These are phyloP conservation scores for Rhegmatorhina hoffmannsi DNA, from an alignment of 2,113 vertebrate genomes.

Conservation along the genomic window DNA sequence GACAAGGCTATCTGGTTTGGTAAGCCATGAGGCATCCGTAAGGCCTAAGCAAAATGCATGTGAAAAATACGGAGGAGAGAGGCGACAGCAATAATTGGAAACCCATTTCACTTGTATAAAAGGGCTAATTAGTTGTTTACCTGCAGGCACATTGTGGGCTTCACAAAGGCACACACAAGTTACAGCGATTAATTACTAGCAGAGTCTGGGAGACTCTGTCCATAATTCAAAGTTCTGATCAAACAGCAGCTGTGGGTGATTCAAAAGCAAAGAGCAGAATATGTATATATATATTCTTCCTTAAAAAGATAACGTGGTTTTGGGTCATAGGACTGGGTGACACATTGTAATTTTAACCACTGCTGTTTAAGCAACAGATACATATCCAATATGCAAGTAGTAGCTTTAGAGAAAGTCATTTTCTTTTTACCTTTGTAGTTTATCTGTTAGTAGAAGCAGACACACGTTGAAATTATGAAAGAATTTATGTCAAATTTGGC, in stretches of 20 bases:
- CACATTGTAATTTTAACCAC: neutral
- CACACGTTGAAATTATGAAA: neutral
- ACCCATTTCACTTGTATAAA: neutral
- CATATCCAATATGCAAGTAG: neutral
- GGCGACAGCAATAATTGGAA: neutral
- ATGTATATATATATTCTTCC: neutral
- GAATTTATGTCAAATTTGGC: neutral
- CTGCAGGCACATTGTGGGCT: neutral
- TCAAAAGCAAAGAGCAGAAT: neutral
- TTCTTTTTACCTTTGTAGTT: neutral
- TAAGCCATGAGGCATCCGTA: neutral
- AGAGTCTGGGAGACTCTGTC: neutral
- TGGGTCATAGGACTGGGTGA: neutral
- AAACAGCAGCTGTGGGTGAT: neutral
- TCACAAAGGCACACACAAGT: neutral
- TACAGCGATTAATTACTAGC: slow-evolving; percentile 7
- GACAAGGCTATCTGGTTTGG: slow-evolving; percentile 16
- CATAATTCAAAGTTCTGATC: neutral
- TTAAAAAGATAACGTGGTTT: neutral
- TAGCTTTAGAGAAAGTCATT: neutral
- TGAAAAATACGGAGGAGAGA: neutral
- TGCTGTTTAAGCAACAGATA: neutral
- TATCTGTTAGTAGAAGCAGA: neutral
- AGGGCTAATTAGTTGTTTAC: neutral
- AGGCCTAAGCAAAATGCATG: neutral